Percentiles rank a stretch among this genome's conserved stretches.
Conservation (phyloP, 2,113 vertebrate species). For the Notarius quadriscutis region DNA sequence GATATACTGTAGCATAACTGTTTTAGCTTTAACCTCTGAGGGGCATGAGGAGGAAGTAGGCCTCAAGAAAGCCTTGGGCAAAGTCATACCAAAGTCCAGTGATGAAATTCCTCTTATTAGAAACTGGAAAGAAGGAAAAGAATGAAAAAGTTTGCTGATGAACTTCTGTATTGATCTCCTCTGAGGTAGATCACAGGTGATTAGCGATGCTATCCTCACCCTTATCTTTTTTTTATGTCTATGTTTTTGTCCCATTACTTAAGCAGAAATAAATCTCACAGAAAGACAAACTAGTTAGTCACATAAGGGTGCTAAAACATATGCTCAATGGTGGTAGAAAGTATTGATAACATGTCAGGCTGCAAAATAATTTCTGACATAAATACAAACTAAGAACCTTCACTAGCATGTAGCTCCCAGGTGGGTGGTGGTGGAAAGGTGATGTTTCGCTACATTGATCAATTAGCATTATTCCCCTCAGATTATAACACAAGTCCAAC, state of each 20-base stretch:
- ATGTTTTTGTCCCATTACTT: neutral
- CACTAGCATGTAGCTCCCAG: neutral
- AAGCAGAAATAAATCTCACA: neutral
- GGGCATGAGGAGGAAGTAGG: neutral
- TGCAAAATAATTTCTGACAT: neutral
- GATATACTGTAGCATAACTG: neutral
- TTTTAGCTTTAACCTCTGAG: neutral
- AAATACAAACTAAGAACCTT: neutral
- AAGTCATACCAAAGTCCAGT: slow-evolving; percentile 8
- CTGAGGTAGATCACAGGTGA: neutral
- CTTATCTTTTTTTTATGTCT: neutral
- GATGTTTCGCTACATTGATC: neutral
- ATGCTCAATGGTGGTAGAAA: neutral
- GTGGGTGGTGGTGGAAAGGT: neutral
- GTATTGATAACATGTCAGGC: neutral
- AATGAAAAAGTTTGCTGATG: neutral
- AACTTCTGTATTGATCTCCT: neutral
- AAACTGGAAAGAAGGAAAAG: neutral
- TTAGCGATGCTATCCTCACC: neutral
- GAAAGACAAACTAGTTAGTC: neutral
- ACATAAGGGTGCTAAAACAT: neutral
- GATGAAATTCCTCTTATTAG: neutral
- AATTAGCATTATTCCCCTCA: neutral
- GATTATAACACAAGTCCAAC: neutral
- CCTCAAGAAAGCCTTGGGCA: slow-evolving; percentile 23